Evolutionary conservation across 1,140 invertebrate species (phyloP).

Genomic region (Drosophila pseudoananassae): DNA sequence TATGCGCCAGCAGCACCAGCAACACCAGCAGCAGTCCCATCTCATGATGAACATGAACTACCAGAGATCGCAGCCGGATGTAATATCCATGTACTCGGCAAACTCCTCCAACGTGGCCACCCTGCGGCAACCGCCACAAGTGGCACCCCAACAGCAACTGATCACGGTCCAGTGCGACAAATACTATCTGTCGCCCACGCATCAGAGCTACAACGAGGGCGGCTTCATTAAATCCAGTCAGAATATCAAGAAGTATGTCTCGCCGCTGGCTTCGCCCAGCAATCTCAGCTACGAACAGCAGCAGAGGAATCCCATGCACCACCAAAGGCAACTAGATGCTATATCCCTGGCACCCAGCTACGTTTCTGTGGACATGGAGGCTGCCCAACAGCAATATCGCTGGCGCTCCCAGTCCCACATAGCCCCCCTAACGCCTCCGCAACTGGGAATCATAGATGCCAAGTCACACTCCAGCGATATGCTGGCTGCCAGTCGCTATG

Average conservation of each 20-base stretch:
- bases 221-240: conserved; percentile 82
- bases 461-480: conserved; percentile 78
- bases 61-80: conserved; percentile 54
- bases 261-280: conserved; percentile 68
- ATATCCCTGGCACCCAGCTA: conserved; percentile 79
- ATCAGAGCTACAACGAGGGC: conserved; percentile 77
- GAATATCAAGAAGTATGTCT: conserved; percentile 80
- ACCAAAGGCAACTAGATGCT: conserved; percentile 67
- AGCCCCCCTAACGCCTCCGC: conserved; percentile 62
- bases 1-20: conserved; percentile 43
- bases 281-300: conserved; percentile 61
- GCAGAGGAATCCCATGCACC: conserved; percentile 46
- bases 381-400: conserved; percentile 54
- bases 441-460: conserved; percentile 45
- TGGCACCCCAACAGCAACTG: conserved; percentile 72
- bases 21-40: conserved; percentile 39
- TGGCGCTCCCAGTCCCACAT: conserved; percentile 79
- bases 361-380: conserved; percentile 69
- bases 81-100: conserved; percentile 75
- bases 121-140: conserved; percentile 69
- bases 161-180: conserved; percentile 81
- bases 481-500: conserved; percentile 63
- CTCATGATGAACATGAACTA: conserved; percentile 44
- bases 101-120: conserved; percentile 82
- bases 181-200: conserved; percentile 78